A percentile compares a stretch with the other conserved stretches of the same genome.
phyloP scores from a whole-genome alignment of 2,113 vertebrate genomes.

The Chascanopsetta lugubris region DNA sequence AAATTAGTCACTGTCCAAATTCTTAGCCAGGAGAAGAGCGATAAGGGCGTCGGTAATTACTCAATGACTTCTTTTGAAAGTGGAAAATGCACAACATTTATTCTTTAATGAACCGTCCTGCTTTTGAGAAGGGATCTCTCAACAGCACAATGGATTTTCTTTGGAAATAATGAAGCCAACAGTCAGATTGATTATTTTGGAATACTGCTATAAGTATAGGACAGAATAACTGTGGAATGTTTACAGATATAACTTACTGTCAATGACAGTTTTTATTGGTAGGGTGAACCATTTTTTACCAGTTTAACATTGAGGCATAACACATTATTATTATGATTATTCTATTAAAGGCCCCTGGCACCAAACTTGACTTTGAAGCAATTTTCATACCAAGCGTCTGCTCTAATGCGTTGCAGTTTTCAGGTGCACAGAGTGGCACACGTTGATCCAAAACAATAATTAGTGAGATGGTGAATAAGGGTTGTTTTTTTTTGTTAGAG shows the following conservation, averaged over 20 bases:
- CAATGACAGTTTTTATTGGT: too few species aligned
- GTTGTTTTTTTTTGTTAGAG: too few species aligned
- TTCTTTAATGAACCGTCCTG: not conserved
- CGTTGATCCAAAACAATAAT: not conserved
- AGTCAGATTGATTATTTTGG: too few species aligned
- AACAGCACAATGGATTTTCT: too few species aligned
- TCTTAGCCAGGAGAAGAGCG: not conserved
- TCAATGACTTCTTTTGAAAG: not conserved
- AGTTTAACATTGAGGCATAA: conserved; percentile 5
- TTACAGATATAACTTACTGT: too few species aligned
- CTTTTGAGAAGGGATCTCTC: not conserved
- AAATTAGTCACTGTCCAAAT: too few species aligned
- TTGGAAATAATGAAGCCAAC: too few species aligned
- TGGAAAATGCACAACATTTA: not conserved
- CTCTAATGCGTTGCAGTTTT: not conserved
- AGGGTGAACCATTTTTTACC: not conserved
- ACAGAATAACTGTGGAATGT: too few species aligned
- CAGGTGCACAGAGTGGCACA: not conserved
- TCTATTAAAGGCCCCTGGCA: not conserved
- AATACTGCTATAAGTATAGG: too few species aligned
- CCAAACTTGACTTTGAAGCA: not conserved
- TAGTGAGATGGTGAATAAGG: not conserved
- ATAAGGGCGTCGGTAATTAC: not conserved
- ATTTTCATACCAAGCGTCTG: not conserved
- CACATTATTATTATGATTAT: conserved; percentile 1